Conservation (phyloP, 2,113 vertebrate species). For the Morphnarchus princeps region DNA sequence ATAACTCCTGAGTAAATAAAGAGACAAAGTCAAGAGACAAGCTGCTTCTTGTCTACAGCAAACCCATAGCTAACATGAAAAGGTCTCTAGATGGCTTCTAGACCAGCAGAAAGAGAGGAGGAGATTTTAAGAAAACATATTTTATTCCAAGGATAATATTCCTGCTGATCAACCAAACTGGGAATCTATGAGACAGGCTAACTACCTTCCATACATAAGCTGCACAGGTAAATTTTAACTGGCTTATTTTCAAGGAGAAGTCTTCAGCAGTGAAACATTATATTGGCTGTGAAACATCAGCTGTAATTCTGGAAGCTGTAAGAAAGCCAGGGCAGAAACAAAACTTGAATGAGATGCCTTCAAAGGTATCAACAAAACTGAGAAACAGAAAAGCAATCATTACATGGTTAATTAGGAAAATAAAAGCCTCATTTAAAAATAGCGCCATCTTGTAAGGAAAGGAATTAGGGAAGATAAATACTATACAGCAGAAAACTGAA, state of each 20-base stretch:
- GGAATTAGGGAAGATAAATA: background rate
- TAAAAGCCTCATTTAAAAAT: conserved; percentile 10
- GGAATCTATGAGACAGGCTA: background rate
- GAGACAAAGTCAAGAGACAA: background rate
- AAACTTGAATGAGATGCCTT: background rate
- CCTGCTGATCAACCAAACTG: background rate
- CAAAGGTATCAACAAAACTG: background rate
- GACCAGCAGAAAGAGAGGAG: background rate
- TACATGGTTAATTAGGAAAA: background rate
- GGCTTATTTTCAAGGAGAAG: background rate
- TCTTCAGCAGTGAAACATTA: background rate
- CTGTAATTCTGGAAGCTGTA: background rate
- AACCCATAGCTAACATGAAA: background rate
- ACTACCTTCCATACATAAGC: background rate
- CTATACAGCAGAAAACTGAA: background rate
- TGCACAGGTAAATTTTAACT: background rate
- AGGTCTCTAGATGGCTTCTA: background rate
- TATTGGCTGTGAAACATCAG: background rate
- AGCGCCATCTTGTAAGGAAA: background rate
- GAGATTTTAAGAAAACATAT: background rate
- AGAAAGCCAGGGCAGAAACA: background rate
- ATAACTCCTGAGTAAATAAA: background rate
- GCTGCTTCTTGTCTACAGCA: background rate
- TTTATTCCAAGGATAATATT: background rate
- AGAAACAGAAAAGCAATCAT: background rate